phyloP scores from a whole-genome alignment of 1,140 invertebrate genomes.

The Mycetomoellerius zeteki region DNA sequence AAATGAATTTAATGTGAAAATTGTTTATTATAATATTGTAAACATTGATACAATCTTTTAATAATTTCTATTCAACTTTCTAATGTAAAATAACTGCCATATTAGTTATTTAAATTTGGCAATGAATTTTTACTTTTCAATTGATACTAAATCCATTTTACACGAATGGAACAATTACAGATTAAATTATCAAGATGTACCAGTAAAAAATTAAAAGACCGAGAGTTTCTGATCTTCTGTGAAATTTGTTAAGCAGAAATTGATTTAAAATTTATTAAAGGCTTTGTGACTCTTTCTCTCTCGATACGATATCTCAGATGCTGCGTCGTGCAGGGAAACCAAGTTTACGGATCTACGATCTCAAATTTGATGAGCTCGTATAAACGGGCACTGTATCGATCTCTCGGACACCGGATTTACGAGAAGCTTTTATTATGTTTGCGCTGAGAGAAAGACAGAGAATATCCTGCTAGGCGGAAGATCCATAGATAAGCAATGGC shows the following conservation, averaged over 20 bases:
- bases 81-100: neutral
- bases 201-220: neutral
- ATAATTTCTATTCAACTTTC: neutral
- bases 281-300: slow-evolving; percentile 18
- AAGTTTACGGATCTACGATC: slow-evolving; percentile 30
- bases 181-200: slow-evolving; percentile 12
- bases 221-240: neutral
- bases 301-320: slow-evolving; percentile 6
- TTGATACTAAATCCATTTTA: neutral
- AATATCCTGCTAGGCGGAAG: slow-evolving; percentile 12
- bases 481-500: slow-evolving; percentile 25
- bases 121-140: neutral
- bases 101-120: neutral
- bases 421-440: slow-evolving; percentile 67
- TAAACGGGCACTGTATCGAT: slow-evolving; percentile 44
- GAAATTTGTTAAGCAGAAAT: slow-evolving; percentile 26
- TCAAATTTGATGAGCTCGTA: slow-evolving; percentile 52
- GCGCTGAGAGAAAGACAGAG: slow-evolving; percentile 20
- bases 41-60: neutral
- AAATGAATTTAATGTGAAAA: neutral
- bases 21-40: neutral
- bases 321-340: neutral
- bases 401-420: slow-evolving; percentile 50
- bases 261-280: slow-evolving; percentile 28
- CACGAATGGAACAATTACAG: neutral